phyloP scores from a whole-genome alignment of 2,113 vertebrate species.

The Etheostoma cragini region DNA sequence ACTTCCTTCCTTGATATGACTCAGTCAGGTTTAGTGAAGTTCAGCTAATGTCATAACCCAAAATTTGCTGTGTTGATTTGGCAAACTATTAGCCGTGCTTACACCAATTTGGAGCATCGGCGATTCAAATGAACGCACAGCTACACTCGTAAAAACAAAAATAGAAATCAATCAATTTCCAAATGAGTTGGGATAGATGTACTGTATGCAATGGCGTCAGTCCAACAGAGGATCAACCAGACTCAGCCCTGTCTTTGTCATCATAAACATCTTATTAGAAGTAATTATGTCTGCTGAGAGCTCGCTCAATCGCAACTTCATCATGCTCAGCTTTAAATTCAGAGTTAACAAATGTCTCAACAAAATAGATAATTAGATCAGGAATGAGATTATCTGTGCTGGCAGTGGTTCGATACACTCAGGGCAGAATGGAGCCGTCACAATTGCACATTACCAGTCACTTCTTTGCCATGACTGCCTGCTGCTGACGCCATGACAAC shows the following conservation, averaged over 20 bases:
- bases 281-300: conserved; percentile 10
- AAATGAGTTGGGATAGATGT: background rate
- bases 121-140: background rate
- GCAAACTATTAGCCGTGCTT: background rate
- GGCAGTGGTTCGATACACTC: conserved; percentile 37
- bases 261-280: conserved; percentile 4
- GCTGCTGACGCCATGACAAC: conserved; percentile 6
- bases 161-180: background rate
- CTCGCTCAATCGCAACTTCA: conserved; percentile 14
- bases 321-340: conserved; percentile 29
- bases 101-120: background rate
- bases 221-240: background rate
- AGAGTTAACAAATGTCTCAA: conserved; percentile 34
- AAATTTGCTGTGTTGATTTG: background rate
- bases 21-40: background rate
- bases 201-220: background rate
- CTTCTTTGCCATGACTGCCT: conserved; percentile 9
- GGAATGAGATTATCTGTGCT: conserved; percentile 40
- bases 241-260: background rate
- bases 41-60: background rate
- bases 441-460: background rate
- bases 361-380: conserved; percentile 43
- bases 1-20: too few relatives aligned
- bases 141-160: background rate
- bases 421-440: conserved; percentile 25